These are phyloP conservation scores for Daktulosphaira vitifoliae DNA, from an alignment of 1,140 invertebrate species.

Conservation along the genomic window DNA sequence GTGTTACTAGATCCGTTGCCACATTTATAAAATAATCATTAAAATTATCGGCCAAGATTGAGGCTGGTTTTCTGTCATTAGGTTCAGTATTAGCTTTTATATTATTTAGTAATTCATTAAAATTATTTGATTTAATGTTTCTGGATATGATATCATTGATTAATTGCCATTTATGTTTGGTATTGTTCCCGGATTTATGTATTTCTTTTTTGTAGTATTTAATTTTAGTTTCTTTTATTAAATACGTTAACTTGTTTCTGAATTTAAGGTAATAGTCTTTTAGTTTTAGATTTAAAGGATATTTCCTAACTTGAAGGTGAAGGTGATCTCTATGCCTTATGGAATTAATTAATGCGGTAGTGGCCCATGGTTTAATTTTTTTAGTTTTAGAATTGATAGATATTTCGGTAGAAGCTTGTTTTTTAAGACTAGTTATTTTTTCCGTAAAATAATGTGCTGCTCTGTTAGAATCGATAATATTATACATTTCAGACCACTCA, in stretches of 20 bases:
- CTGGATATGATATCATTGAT: not conserved
- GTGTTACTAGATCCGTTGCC: not conserved
- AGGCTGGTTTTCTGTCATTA: not conserved
- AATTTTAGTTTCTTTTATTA: not conserved
- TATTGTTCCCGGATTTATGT: not conserved
- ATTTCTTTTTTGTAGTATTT: not conserved
- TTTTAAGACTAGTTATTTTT: too few species aligned
- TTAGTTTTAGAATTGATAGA: not conserved
- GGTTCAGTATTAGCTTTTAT: not conserved
- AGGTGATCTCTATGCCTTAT: not conserved
- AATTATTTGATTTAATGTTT: not conserved
- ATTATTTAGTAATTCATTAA: slow-evolving; percentile 1
- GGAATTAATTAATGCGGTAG: not conserved
- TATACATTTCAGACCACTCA: not conserved
- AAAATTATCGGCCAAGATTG: not conserved
- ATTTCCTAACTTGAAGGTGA: not conserved
- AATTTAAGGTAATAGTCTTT: not conserved
- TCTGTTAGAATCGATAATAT: not conserved
- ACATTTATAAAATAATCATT: slow-evolving; percentile 3
- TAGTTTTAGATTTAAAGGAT: not conserved
- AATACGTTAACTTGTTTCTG: not conserved
- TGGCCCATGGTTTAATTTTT: not conserved
- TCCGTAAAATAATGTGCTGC: too few species aligned
- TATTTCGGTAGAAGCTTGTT: too few species aligned
- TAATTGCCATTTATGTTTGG: not conserved